Base-by-base conservation (phyloP, 1,140 invertebrate genomes). In the Formica selysi region DNA sequence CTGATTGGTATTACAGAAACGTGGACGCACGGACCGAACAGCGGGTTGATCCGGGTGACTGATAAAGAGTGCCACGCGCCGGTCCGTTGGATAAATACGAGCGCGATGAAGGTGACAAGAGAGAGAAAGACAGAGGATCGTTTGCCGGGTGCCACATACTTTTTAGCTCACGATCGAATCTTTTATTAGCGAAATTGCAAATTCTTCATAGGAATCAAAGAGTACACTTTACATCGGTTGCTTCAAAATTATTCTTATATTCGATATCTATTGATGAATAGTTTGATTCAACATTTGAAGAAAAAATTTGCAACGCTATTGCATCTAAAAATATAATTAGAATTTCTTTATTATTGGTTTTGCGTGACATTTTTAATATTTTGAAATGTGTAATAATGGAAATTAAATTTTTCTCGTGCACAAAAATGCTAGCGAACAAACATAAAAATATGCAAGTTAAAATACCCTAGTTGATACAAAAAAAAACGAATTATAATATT, bases 61-160 rank as follows among this genome's bases (percentile, higher is more conserved):
- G 93, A 93, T 93, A 93, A 92, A 76, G 91, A 91, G 57, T 81
- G 91, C 90, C 92, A 92, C 92, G 91, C 88, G 92, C 85, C 91
- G 32, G 51, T 87, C 71, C 67, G n/a, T 80, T 68, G 79, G 74
- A 90, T 87, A 88, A 87, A 89, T 68, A 85, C 76, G 85, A 87
- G 88, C 73, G 79, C 87, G 62, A 85, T 85, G 85, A 90, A 88
- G 87, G 85, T 80, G 86, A 90, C 86, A 79, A 71, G 86, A 51
- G 5, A 3, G 16, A 51, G 48, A 51, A 16, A 19, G 16, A 51
- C 16, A 51, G 48, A 44, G 16, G 4, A 51, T 19, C 48, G 13
- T 19, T 51, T 5, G 44, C 11, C 16, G 48, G 48, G n/a, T 70
- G 10, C 54, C 65, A 41, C 44, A 44, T 4, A 36, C 26, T 51